Percentiles rank a stretch among this genome's conserved stretches.
These are phyloP conservation scores for Trichosurus vulpecula DNA, from an alignment of 2,797 vertebrate species.

Conservation along the genomic window DNA sequence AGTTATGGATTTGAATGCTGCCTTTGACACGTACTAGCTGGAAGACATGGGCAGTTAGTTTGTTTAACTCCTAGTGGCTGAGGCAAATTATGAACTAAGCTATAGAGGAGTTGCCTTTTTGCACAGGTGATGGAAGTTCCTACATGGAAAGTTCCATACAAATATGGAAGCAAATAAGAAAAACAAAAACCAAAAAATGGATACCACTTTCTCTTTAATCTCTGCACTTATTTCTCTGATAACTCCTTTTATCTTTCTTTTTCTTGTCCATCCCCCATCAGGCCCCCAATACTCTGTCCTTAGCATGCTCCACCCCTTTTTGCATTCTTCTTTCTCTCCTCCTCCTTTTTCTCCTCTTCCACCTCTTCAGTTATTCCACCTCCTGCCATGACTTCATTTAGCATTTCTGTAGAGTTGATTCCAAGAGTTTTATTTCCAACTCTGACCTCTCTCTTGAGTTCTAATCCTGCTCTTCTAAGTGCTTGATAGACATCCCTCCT, in stretches of 20 bases:
- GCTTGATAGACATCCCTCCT: not conserved
- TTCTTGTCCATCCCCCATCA: not conserved
- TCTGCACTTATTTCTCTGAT: not conserved
- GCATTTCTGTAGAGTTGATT: not conserved
- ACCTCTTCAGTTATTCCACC: not conserved
- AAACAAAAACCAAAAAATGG: not conserved
- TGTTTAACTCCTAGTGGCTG: not conserved
- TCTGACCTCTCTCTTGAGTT: not conserved
- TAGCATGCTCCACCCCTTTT: not conserved
- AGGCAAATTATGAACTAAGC: not conserved
- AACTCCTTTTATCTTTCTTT: not conserved
- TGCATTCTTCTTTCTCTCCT: not conserved
- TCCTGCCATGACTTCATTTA: not conserved
- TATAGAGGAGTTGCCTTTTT: not conserved
- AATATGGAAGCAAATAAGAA: not conserved
- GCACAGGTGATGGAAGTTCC: not conserved
- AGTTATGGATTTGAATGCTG: not conserved
- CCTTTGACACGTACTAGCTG: not conserved
- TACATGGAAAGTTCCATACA: too few species aligned
- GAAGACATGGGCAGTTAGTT: not conserved
- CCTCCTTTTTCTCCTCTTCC: not conserved
- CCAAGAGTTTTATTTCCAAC: not conserved
- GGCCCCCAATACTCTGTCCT: not conserved
- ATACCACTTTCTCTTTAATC: not conserved
- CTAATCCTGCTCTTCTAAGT: not conserved